Percentiles rank a stretch among this genome's conserved stretches.
phyloP scores from a whole-genome alignment of 2,888 invertebrate genomes.

The Eupithecia insigniata region DNA sequence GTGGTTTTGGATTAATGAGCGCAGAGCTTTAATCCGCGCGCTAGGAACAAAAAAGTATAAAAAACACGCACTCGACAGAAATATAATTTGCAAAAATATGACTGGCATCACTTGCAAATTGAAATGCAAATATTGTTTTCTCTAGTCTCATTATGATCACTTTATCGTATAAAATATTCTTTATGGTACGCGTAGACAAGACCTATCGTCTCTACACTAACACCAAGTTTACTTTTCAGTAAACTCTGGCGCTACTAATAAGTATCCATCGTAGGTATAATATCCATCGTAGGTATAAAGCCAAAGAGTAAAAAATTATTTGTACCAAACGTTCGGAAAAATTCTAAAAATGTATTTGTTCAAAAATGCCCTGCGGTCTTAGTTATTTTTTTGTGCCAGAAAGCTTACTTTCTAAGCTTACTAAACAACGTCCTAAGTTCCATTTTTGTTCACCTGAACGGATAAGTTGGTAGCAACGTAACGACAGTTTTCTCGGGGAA shows the following conservation, averaged over 20 bases:
- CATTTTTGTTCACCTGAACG: not conserved
- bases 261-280: not conserved
- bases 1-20: too few relatives aligned
- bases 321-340: not conserved
- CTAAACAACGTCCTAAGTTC: not conserved
- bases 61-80: not conserved
- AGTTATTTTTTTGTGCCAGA: not conserved
- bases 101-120: not conserved
- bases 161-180: not conserved
- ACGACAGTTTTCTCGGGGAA: slow-evolving; percentile 64
- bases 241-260: not conserved
- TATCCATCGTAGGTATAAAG: not conserved
- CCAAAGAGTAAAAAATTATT: too few relatives aligned
- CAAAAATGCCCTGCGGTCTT: too few relatives aligned
- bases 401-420: not conserved
- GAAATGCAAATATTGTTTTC: slow-evolving; percentile 5
- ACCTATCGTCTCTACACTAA: not conserved
- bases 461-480: slow-evolving; percentile 24
- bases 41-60: not conserved
- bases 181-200: not conserved
- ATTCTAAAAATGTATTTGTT: too few relatives aligned
- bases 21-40: not conserved
- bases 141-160: not conserved
- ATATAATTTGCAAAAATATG: slow-evolving; percentile 3
- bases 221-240: not conserved